Percentiles rank a stretch among this genome's conserved stretches.
phyloP scores from a whole-genome alignment of 2,797 vertebrate genomes.

The Cephalopachus bancanus region DNA sequence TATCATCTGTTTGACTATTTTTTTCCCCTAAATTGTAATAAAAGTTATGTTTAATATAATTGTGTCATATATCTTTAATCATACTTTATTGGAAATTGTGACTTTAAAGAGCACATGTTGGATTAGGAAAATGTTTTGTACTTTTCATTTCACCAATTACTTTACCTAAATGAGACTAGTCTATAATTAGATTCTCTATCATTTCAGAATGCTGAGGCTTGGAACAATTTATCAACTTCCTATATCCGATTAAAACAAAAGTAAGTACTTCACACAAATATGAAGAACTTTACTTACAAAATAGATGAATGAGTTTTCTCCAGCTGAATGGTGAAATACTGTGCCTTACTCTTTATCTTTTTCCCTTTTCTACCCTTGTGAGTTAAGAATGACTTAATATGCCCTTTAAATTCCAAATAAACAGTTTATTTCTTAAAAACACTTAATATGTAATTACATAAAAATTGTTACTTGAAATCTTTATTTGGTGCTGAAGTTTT shows the following conservation, averaged over 20 bases:
- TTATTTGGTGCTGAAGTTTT: conserved; percentile 47
- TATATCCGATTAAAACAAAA: conserved; percentile 96
- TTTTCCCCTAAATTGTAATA: conserved; percentile 41
- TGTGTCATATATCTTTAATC: conserved; percentile 22
- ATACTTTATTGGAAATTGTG: conserved; percentile 28
- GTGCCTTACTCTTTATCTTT: not conserved
- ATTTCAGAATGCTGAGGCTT: conserved; percentile 97
- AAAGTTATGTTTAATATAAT: conserved; percentile 44
- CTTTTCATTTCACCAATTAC: conserved; percentile 44
- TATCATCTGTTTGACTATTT: not conserved
- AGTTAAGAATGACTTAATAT: not conserved
- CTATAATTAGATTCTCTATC: conserved; percentile 74
- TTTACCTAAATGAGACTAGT: conserved; percentile 54
- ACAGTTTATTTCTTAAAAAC: conserved; percentile 63
- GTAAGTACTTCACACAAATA: conserved; percentile 90
- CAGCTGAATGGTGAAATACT: not conserved
- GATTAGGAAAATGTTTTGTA: conserved; percentile 5
- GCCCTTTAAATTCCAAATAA: conserved; percentile 49
- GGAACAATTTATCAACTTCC: conserved; percentile 98
- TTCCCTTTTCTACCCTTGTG: not conserved
- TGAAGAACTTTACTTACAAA: conserved; percentile 73
- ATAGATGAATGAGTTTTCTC: conserved; percentile 72
- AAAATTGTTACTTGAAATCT: conserved; percentile 46
- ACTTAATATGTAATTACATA: conserved; percentile 51
- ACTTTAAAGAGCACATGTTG: conserved; percentile 14